Base-by-base conservation (phyloP, 2,113 vertebrate species). In the Meriones unguiculatus region DNA sequence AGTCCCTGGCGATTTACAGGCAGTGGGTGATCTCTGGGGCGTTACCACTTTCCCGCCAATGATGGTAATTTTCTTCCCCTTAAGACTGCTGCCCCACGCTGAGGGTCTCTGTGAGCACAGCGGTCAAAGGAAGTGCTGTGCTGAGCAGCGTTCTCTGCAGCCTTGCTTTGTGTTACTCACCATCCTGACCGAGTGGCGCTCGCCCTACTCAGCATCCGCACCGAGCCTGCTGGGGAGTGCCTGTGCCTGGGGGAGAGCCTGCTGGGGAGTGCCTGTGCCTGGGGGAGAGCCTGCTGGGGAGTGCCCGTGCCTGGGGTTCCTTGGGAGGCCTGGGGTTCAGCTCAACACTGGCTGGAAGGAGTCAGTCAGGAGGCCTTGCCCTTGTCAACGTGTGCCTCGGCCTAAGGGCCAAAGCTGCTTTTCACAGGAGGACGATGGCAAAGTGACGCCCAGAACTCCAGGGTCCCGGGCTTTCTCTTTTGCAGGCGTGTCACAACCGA, bases 41-140 rank as follows among this genome's bases (percentile, higher is more conserved):
- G 70, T 89, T 91, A 46, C 92, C 28, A 86, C 95, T 84, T 85
- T 96, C 90, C 64, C 76, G 91, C 80, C 86, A 78, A 59, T 89
- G 88, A 86, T 77, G 73, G 92, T 96, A 24, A 97, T 97, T 97
- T 96, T 97, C 94, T 92, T 69, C 59, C 64, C n/a, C 46, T 67
- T 70, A 62, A 95, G 41, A 94, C 87, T 72, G 54, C 70, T 96
- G 95, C 64, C 87, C 93, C 96, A 77, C 0, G 0, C 13, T 15
- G 22, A 94, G 78, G 72, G 86, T 28, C 92, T 97, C 57, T 8
- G 35, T 7, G 62, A 78, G 52, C 50, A 41, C 25, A 50, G 25
- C 41, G 76, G 92, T 95, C 94, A 91, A 41, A 90, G 82, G 95
- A 72, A 94, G 92, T 0, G 24, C 72, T 87, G 75, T 14, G 4